Evolutionary conservation across 1,140 invertebrate genomes (phyloP).

Genomic region (Drosophila kohkoa): DNA sequence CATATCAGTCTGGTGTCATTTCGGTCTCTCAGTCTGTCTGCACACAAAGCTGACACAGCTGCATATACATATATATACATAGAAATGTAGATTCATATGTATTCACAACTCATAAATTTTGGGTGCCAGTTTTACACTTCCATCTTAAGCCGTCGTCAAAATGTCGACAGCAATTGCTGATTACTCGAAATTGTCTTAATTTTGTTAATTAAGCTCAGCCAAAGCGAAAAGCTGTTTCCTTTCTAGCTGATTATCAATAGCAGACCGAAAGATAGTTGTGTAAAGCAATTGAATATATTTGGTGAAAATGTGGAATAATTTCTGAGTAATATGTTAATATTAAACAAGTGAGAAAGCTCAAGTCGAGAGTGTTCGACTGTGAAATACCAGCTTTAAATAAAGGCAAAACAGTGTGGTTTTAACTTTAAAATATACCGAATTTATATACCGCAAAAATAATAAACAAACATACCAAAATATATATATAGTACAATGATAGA

Average conservation of each 20-base stretch:
- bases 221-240: background rate
- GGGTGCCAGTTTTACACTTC: background rate
- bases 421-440: too few relatives aligned
- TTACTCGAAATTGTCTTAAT: background rate
- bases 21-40: background rate
- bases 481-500: too few relatives aligned
- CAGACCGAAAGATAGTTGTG: background rate
- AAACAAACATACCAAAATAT: too few relatives aligned
- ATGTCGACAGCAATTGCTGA: background rate
- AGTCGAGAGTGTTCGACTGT: too few relatives aligned
- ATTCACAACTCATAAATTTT: background rate
- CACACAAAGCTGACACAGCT: slow-evolving; percentile 5
- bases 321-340: too few relatives aligned
- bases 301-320: too few relatives aligned
- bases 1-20: background rate
- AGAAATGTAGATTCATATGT: slow-evolving; percentile 1
- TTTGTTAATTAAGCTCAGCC: background rate
- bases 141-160: background rate
- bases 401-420: too few relatives aligned
- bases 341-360: too few relatives aligned
- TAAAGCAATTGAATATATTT: too few relatives aligned
- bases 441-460: too few relatives aligned
- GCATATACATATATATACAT: background rate
- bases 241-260: background rate
- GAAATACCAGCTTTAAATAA: too few relatives aligned